Evolutionary conservation across 1,140 invertebrate species (phyloP), one percentile per base, ranked within the genome.

Genomic region (Drosophila erecta): DNA sequence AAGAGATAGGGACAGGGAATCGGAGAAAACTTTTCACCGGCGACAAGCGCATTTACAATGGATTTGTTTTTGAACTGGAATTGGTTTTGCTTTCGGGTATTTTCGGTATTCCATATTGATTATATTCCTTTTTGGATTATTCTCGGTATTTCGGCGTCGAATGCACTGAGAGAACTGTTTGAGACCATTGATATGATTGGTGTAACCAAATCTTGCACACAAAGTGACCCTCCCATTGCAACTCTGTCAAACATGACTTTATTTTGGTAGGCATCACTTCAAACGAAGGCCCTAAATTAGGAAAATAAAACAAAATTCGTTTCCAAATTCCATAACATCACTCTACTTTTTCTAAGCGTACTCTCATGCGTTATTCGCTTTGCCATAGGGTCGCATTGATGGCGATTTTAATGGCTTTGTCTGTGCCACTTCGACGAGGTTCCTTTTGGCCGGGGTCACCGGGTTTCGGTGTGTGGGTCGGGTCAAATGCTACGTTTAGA

Each of bases 41-140:
- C 66, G 66, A 70, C 66, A 70, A 44, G 49, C 50, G 60, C 74
- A 74, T 76, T 85, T 77, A 59, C 73, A 84, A 84, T 84, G 81
- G 81, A 84, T 85, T 85, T 86, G 78, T 77, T 69, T 76, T 64
- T 67, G 65, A 79, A 87, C 87, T 86, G 83, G 75, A 81, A 87
- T 84, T 84, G 78, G 66, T 76, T 81, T 74, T 33, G 67, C 57
- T 76, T 61, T 78, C 33, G 76, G 60, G 50, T 54, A 71, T 59
- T 62, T 76, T 74, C 47, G 62, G 54, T 80, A 49, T 59, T 37
- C 38, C 38, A 54, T 47, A 46, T 70, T 71, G 64, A 43, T 17
- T 17, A 27, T 58, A 53, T 71, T 49, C 49, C 40, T 33, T 59
- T 55, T 73, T 69, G 62, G 66, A 70, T 70, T 70, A 56, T 41